phyloP scores from a whole-genome alignment of 2,888 invertebrate species.

The Acronicta alni region DNA sequence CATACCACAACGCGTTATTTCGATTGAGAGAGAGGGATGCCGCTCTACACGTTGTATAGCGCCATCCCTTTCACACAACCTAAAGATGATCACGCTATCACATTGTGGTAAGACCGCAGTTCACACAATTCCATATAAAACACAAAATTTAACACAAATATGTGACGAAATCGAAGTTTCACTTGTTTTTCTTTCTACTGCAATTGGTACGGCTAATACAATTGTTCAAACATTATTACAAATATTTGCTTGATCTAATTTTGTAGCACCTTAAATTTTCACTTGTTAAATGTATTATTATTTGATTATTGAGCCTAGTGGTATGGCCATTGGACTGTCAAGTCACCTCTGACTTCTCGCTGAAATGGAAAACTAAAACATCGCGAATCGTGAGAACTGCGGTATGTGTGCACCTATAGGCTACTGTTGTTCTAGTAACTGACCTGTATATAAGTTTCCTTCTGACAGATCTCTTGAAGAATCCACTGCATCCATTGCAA shows the following conservation, averaged over 20 bases:
- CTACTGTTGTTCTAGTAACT: conserved; percentile 58
- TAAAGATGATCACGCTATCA: too few species aligned
- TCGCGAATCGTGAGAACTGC: too few species aligned
- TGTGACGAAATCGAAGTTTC: conserved; percentile 64
- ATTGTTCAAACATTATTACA: conserved; percentile 61
- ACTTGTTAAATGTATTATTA: background rate
- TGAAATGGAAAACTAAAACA: too few species aligned
- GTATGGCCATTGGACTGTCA: too few species aligned
- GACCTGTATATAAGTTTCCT: conserved; percentile 99
- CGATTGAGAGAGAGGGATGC: too few species aligned
- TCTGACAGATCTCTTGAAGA: conserved; percentile 98
- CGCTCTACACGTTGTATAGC: too few species aligned
- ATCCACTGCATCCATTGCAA: conserved; percentile 99
- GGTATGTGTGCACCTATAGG: too few species aligned
- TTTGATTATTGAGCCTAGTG: too few species aligned
- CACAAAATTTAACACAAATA: conserved; percentile 44
- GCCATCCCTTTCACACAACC: too few species aligned
- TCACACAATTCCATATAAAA: conserved; percentile 52
- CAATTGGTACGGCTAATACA: conserved; percentile 51
- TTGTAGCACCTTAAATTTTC: conserved; percentile 15
- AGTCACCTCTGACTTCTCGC: too few species aligned
- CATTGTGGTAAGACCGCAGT: too few species aligned
- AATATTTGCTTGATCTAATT: conserved; percentile 66
- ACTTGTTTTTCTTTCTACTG: conserved; percentile 46
- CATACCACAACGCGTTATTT: too few species aligned